These are phyloP conservation scores for Agrilus planipennis DNA, from an alignment of 1,140 invertebrate species.

Conservation along the genomic window DNA sequence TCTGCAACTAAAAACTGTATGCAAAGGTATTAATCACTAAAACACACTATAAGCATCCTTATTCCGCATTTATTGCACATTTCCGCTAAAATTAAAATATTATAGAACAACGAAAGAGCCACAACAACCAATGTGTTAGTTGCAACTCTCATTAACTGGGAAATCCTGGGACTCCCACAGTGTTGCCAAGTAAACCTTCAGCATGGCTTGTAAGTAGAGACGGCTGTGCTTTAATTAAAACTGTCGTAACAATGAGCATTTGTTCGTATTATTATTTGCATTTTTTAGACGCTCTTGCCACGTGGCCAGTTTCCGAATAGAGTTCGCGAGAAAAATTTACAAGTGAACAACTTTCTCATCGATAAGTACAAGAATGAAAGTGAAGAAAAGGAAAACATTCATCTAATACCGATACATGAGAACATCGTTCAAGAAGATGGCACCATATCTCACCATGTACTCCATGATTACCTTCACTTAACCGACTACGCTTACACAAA, in stretches of 20 bases:
- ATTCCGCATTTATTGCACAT: no score
- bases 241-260: background rate
- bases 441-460: constrained; percentile 50
- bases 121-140: no score
- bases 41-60: no score
- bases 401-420: constrained; percentile 43
- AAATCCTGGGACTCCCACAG: no score
- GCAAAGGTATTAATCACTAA: no score
- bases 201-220: no score
- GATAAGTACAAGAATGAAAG: constrained; percentile 31
- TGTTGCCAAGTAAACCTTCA: no score
- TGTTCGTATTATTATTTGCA: constrained; percentile 6
- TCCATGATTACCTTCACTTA: constrained; percentile 63
- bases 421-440: constrained; percentile 46
- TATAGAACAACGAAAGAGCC: no score
- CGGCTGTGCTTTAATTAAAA: background rate
- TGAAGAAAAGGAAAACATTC: constrained; percentile 24
- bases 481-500: constrained; percentile 53
- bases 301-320: constrained; percentile 54
- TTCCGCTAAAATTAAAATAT: no score
- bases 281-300: constrained; percentile 49
- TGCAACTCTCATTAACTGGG: no score
- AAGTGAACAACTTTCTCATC: constrained; percentile 47
- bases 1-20: no score
- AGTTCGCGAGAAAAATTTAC: constrained; percentile 45